These are phyloP conservation scores for Bombus turneri DNA, from an alignment of 1,140 invertebrate genomes.

Conservation along the genomic window DNA sequence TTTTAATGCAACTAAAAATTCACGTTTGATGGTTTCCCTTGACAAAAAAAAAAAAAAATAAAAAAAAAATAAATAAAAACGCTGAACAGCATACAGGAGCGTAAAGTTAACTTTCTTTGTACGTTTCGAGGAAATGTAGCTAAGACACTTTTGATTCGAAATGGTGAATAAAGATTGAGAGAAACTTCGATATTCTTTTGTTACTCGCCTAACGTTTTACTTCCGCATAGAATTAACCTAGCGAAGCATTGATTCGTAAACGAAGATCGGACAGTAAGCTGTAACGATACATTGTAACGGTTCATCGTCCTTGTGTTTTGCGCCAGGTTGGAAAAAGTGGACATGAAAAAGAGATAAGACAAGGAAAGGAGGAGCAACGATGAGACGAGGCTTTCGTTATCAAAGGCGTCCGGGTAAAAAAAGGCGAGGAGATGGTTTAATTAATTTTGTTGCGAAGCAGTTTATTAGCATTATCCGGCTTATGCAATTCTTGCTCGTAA, in stretches of 20 bases:
- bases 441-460: background rate
- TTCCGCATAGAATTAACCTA: background rate
- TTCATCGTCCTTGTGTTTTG: background rate
- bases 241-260: constrained; percentile 38
- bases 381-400: background rate
- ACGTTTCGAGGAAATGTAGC: background rate
- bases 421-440: background rate
- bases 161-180: background rate
- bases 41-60: background rate
- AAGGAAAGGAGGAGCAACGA: background rate
- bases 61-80: too few species aligned
- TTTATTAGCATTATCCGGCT: background rate
- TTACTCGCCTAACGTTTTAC: background rate
- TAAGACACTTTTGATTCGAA: background rate
- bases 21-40: background rate
- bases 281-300: background rate
- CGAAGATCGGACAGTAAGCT: constrained; percentile 11
- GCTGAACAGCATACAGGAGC: too few species aligned
- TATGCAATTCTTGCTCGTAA: background rate
- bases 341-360: too few species aligned
- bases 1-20: background rate
- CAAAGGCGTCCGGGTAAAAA: background rate
- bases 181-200: background rate
- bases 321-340: background rate
- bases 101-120: background rate